Conservation (phyloP, 2,113 vertebrate genomes). For the Seriola dumerili region DNA sequence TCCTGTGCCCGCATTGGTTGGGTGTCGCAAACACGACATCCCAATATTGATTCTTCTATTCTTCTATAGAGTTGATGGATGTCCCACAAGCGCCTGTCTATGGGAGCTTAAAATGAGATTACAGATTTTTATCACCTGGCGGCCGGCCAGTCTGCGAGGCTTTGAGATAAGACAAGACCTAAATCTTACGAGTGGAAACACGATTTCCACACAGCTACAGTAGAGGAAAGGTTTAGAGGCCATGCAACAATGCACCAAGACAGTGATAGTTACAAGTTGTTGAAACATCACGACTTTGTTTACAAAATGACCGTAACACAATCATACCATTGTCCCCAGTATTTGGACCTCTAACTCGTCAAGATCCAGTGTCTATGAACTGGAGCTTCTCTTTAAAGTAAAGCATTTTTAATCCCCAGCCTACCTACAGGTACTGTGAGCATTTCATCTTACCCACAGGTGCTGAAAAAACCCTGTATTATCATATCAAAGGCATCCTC, state of each 20-base stretch:
- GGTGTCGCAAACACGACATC: conserved; percentile 64
- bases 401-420: conserved; percentile 43
- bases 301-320: conserved; percentile 5
- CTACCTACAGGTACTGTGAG: conserved; percentile 47
- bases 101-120: conserved; percentile 81
- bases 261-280: background rate
- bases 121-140: conserved; percentile 82
- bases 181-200: conserved; percentile 73
- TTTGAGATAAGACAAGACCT: conserved; percentile 67
- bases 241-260: background rate
- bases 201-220: conserved; percentile 40
- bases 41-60: conserved; percentile 75
- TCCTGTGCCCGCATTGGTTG: conserved; percentile 47
- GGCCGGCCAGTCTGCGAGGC: conserved; percentile 55
- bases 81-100: conserved; percentile 71
- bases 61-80: conserved; percentile 74
- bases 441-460: conserved; percentile 62
- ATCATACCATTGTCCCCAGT: conserved; percentile 8
- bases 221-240: conserved; percentile 8
- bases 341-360: background rate
- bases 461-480: conserved; percentile 47
- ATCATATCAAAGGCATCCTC: conserved; percentile 77
- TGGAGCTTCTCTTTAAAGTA: conserved; percentile 27
- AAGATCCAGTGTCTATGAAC: background rate
- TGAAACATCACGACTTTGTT: conserved; percentile 34